Evolutionary conservation across 2,113 vertebrate genomes (phyloP), one percentile per base, ranked within the genome.

Genomic region (Saccopteryx leptura): DNA sequence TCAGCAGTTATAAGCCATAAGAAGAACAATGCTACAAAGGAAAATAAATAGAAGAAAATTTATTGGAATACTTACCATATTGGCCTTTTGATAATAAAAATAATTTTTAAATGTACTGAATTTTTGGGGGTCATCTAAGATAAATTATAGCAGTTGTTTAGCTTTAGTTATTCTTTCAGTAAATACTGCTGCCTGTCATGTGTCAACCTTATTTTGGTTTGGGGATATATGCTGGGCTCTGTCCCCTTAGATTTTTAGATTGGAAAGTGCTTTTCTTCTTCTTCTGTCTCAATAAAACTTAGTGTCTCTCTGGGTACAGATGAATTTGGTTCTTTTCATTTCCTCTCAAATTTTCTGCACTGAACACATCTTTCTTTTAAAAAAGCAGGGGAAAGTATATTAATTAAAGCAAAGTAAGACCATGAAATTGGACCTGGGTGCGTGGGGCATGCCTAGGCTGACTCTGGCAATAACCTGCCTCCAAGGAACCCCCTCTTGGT

Each of bases 41-140:
- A 68, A 60, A 91, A 75, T 39, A 71, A 65, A 86, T n/a, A 81
- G 65, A 33, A 39, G 33, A 71, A 71, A 39, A 39, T 9, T 11
- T 76, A 15, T 85, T 39, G 24, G 14, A 84, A 93, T 23, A 76
- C 46, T 80, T 91, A 56, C 14, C 58, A 31, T 48, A 52, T 71
- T 39, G 75, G 69, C 54, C 72, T 92, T 89, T 93, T 61, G 54
- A 85, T 60, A 12, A 69, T 80, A 33, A 93, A 94, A 48, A 72
- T 66, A 23, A 9, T 54, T 54, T 54, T 33, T 46, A 28, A 39
- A 54, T n/a, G 86, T n/a, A 13, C 15, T 92, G 28, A 74, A 61
- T 92, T 91, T 90, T 84, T 81, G 52, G 50, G 19, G 39, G 15
- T 92, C 33, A 79, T 50, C 31, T 74, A 78, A 48, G 7, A 63